Conservation (phyloP, 2,888 invertebrate species). For the Mythimna vitellina region DNA sequence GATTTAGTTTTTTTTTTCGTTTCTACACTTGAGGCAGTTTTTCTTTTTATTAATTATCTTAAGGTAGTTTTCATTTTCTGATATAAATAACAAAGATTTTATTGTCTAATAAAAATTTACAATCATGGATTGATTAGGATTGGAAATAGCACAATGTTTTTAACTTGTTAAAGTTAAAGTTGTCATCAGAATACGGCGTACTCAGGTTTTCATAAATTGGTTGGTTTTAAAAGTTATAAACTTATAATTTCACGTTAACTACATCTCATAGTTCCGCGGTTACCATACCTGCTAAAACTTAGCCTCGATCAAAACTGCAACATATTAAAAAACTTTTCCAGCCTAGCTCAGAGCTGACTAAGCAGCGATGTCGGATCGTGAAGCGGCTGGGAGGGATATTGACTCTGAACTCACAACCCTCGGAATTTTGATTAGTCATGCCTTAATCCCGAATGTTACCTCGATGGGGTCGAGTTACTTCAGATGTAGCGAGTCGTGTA, state of each 20-base stretch:
- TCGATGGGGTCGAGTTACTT: constrained; percentile 14
- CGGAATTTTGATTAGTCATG: constrained; percentile 49
- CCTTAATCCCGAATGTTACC: constrained; percentile 28
- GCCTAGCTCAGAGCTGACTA: constrained; percentile 14
- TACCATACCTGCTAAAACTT: constrained; percentile 19
- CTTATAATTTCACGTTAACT: constrained; percentile 10
- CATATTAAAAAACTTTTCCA: constrained; percentile 46
- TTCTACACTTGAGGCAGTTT: not conserved
- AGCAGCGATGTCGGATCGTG: constrained; percentile 12
- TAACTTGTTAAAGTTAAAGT: too few species aligned
- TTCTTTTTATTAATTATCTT: too few species aligned
- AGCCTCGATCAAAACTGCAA: constrained; percentile 33
- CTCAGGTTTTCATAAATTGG: not conserved
- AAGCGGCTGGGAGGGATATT: constrained; percentile 29
- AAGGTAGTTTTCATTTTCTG: too few species aligned
- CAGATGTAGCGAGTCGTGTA: constrained; percentile 1
- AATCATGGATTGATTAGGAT: not conserved
- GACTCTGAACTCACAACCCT: constrained; percentile 33
- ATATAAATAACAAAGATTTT: too few species aligned
- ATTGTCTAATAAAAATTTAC: too few species aligned
- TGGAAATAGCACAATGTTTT: not conserved
- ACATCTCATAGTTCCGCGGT: not conserved
- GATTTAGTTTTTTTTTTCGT: not conserved
- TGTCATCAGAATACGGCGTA: too few species aligned
- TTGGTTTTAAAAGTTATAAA: constrained; percentile 5